Percentiles rank a stretch among this genome's conserved stretches.
phyloP scores from a whole-genome alignment of 2,797 vertebrate species.

The Melopsittacus undulatus region DNA sequence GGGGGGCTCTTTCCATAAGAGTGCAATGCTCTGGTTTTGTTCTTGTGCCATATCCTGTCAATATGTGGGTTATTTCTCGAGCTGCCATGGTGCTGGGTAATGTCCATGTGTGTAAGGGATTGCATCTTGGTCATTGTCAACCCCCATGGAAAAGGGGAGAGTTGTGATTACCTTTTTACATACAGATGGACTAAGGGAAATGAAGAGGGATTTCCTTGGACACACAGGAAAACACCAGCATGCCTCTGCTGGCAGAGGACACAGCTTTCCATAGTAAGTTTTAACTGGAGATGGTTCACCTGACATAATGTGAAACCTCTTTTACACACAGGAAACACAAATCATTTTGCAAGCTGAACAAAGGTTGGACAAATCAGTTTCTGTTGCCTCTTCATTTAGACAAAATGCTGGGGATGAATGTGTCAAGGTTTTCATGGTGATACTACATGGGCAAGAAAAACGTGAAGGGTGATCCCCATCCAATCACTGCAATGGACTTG shows the following conservation, averaged over 20 bases:
- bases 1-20: neutral
- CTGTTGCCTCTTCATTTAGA: neutral
- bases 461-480: neutral
- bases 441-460: neutral
- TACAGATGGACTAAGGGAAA: neutral
- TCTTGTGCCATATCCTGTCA: rapidly evolving
- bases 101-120: rapidly evolving
- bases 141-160: neutral
- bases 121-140: neutral
- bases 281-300: neutral
- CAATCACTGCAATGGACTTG: neutral
- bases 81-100: rapidly evolving
- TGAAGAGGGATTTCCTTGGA: neutral
- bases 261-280: neutral
- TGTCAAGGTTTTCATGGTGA: neutral
- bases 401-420: neutral
- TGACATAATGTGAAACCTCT: neutral
- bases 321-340: neutral
- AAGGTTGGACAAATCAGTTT: neutral
- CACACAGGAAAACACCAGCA: neutral
- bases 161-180: neutral
- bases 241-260: neutral
- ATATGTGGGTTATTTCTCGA: neutral
- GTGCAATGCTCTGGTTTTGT: rapidly evolving
- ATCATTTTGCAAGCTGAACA: neutral